These are phyloP conservation scores for Drosophila melanogaster DNA, from an alignment of 1,140 invertebrate species.

Conservation along the genomic window Release_6_plus_ISO1_MT NC_004354.4:15051501-15052000, in stretches of 20 bases:
- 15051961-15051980: conserved; percentile 89
- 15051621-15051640: neutral
- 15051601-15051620: neutral
- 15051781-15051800: no score
- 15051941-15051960: conserved; percentile 91
- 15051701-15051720: conserved; percentile 4
- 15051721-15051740: neutral
- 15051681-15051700: neutral
- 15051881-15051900: conserved; percentile 94
- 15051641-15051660: neutral
- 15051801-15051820: neutral
- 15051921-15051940: conserved; percentile 93
- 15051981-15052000: conserved; percentile 90
- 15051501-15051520: neutral
- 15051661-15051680: neutral
- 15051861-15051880: conserved; percentile 95
- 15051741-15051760: no score
- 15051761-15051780: no score
- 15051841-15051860: conserved; percentile 87
- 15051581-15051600: neutral
- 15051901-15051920: conserved; percentile 92
- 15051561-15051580: neutral
- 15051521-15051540: no score
- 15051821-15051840: neutral
- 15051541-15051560: no score